Percentiles rank a stretch among this genome's conserved stretches.
These are phyloP conservation scores for Parasteatoda lunata DNA, from an alignment of 2,888 invertebrate genomes.

Conservation along the genomic window DNA sequence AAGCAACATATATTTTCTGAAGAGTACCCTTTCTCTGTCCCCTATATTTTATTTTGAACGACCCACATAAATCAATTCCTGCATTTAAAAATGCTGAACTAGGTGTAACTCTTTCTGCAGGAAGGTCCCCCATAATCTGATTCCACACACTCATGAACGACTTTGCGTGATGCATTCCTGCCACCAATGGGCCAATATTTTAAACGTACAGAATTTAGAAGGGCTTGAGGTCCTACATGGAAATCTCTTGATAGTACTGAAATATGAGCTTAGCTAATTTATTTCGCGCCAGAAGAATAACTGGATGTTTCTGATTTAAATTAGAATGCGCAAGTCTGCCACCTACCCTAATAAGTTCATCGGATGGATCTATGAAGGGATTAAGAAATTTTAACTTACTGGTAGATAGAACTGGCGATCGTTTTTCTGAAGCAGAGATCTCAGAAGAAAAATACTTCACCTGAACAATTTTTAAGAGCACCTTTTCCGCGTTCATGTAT, in stretches of 20 bases:
- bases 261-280: neutral
- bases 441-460: neutral
- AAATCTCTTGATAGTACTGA: slow-evolving; percentile 7
- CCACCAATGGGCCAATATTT: too few species aligned
- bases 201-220: too few species aligned
- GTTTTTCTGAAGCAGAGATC: neutral
- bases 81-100: too few species aligned
- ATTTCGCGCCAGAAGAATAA: neutral
- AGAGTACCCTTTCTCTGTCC: too few species aligned
- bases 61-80: too few species aligned
- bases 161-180: too few species aligned
- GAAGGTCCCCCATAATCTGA: too few species aligned
- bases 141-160: too few species aligned
- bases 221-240: neutral
- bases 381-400: neutral
- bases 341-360: neutral
- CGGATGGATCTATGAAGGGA: neutral
- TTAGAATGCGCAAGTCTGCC: neutral
- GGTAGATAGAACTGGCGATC: neutral
- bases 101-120: too few species aligned
- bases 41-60: too few species aligned
- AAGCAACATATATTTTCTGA: too few species aligned
- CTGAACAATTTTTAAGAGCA: neutral
- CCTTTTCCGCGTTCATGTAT: neutral
- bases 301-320: neutral